A percentile compares a stretch with the other conserved stretches of the same genome.
These are phyloP conservation scores for Porites divaricata DNA, from an alignment of 92 coral and sea anemone genomes.

Conservation along the genomic window DNA sequence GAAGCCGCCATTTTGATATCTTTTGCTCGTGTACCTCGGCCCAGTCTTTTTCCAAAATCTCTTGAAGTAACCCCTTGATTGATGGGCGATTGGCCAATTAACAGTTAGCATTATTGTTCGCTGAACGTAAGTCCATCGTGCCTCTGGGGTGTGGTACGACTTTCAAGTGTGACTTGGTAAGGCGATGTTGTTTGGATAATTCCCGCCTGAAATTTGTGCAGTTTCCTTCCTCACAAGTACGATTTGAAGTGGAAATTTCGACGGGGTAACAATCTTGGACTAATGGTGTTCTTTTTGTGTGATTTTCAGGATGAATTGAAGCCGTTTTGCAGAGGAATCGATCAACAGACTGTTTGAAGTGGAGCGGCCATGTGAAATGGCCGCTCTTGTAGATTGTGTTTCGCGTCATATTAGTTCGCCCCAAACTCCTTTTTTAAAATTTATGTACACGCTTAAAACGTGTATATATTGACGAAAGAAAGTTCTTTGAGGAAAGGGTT, in stretches of 20 bases:
- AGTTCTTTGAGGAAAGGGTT: conserved; percentile 82
- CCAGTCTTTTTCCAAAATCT: not conserved
- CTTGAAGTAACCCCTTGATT: conserved; percentile 49
- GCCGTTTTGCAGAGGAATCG: conserved; percentile 56
- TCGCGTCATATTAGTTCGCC: conserved; percentile 56
- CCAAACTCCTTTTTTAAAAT: conserved; percentile 52
- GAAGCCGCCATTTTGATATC: conserved; percentile 33
- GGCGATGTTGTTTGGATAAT: conserved; percentile 75
- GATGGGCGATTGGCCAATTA: conserved; percentile 79
- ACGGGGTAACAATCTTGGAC: conserved; percentile 79
- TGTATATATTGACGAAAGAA: conserved; percentile 79
- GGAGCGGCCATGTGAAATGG: conserved; percentile 70
- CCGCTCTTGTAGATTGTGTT: conserved; percentile 43
- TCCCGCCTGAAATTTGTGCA: conserved; percentile 56
- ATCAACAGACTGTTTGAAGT: conserved; percentile 56
- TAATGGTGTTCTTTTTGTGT: conserved; percentile 75
- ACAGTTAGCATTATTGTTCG: conserved; percentile 13
- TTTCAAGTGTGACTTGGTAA: conserved; percentile 71
- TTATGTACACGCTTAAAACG: conserved; percentile 60
- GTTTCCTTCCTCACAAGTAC: conserved; percentile 62
- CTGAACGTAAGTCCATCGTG: conserved; percentile 44
- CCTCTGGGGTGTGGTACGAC: conserved; percentile 71
- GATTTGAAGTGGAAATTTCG: conserved; percentile 78
- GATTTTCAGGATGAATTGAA: conserved; percentile 83
- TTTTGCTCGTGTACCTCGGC: not conserved